Evolutionary conservation across 2,888 invertebrate species (phyloP), one percentile per base, ranked within the genome.

Genomic region (Drosophila cognata): DNA sequence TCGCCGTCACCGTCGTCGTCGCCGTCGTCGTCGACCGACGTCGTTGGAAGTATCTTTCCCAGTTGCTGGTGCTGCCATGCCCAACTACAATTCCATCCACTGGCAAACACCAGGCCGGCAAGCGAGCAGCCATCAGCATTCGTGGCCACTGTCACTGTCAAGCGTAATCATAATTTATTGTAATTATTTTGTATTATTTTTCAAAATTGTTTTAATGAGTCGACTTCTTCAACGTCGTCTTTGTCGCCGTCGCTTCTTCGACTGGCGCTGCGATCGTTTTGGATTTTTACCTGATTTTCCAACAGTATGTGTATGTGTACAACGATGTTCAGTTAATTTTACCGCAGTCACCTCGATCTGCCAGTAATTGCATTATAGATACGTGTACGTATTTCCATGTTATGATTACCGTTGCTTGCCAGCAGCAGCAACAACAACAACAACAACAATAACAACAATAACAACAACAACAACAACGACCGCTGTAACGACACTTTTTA

Each of bases 151-250:
- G 87, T 83, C 90, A 89, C 90, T 88, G 88, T 84, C 89, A 89
- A 83, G 86, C 90, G 89, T 90, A 90, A 90, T 90, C 89, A 90
- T 90, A 90, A 90, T 90, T 90, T 90, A 88, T 90, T 90, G 89
- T 88, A 90, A 90, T 90, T 90, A 90, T 90, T 90, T 88, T 88
- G 88, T 90, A 90, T 90, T 90, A 90, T 90, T 90, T 90, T 88
- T 89, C 81, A 87, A 90, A 88, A 88, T 88, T 88, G 88, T 89
- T 88, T 88, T 88, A 88, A 88, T 88, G 88, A 88, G 89, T 85
- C 88, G 79, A 69, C 68, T 81, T 72, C 72, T 71, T 69, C 69
- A 71, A 60, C 65, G 68, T 57, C 58, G 29, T 57, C 55, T 58
- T 33, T 33, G 50, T 43, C 33, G 52, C 46, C 55, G 64, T 62